phyloP scores from a whole-genome alignment of 2,888 invertebrate genomes.

The Troilus luridus region DNA sequence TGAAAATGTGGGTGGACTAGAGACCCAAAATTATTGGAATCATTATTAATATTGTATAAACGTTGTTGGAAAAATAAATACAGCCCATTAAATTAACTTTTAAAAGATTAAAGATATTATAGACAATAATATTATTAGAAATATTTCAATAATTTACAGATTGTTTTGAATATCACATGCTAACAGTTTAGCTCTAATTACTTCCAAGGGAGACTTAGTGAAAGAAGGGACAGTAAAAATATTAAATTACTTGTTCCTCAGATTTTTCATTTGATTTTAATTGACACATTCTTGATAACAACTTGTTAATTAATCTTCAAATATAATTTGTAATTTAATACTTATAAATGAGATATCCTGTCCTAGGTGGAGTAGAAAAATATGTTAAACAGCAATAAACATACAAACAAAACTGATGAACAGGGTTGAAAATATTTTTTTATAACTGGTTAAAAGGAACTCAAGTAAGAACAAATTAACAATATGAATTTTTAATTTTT shows the following conservation, averaged over 20 bases:
- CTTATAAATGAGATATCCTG: too few species aligned
- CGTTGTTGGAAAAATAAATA: constrained; percentile 2
- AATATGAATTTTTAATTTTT: too few species aligned
- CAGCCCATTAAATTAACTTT: constrained; percentile 21
- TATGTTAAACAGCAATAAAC: too few species aligned
- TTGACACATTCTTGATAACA: constrained; percentile 31
- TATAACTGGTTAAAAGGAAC: too few species aligned
- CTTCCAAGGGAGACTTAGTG: neutral
- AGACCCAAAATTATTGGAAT: neutral
- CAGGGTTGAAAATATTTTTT: too few species aligned
- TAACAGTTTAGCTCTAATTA: constrained; percentile 46
- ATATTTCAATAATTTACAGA: constrained; percentile 39
- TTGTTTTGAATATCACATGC: constrained; percentile 47
- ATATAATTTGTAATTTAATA: neutral
- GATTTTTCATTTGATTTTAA: constrained; percentile 15
- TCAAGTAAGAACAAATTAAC: too few species aligned
- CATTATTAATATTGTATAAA: neutral
- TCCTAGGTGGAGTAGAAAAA: too few species aligned
- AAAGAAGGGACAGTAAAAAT: constrained; percentile 21
- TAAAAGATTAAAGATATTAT: constrained; percentile 2
- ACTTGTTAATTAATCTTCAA: neutral
- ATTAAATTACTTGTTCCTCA: neutral
- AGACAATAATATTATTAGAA: neutral
- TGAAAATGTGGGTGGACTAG: neutral
- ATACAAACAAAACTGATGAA: too few species aligned